These are phyloP conservation scores for Calliopum simillimum DNA, from an alignment of 2,888 invertebrate species.

Conservation along the genomic window DNA sequence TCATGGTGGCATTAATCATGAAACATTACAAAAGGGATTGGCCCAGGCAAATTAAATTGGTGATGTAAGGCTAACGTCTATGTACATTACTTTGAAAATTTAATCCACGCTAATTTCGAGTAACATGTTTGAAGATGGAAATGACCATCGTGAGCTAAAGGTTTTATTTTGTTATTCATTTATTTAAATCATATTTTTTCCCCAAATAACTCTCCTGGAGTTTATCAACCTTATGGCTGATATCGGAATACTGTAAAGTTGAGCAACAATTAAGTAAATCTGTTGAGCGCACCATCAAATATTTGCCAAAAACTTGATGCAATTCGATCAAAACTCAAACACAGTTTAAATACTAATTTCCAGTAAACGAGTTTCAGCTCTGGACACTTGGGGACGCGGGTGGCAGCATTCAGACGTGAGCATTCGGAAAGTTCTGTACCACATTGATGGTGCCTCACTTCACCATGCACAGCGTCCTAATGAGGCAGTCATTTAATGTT, in stretches of 20 bases:
- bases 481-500: constrained; percentile 23
- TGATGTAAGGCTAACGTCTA: too few relatives aligned
- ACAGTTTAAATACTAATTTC: constrained; percentile 23
- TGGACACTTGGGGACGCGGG: background rate
- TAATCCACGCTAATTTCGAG: too few relatives aligned
- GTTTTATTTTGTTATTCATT: too few relatives aligned
- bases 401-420: background rate
- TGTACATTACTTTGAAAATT: too few relatives aligned
- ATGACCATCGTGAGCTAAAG: too few relatives aligned
- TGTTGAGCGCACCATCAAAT: background rate
- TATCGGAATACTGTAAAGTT: background rate
- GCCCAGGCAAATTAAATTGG: too few relatives aligned
- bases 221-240: too few relatives aligned
- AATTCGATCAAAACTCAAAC: constrained; percentile 29
- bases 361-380: constrained; percentile 15
- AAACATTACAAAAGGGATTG: background rate
- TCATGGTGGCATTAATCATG: background rate
- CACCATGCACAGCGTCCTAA: constrained; percentile 1
- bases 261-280: background rate
- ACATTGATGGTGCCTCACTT: background rate
- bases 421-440: constrained; percentile 13
- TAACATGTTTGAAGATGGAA: too few relatives aligned
- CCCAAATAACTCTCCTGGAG: too few relatives aligned
- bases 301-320: constrained; percentile 24
- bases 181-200: too few relatives aligned